Evolutionary conservation across 1,140 invertebrate species (phyloP), one percentile per base, ranked within the genome.

Genomic region (Rhyzopertha dominica): DNA sequence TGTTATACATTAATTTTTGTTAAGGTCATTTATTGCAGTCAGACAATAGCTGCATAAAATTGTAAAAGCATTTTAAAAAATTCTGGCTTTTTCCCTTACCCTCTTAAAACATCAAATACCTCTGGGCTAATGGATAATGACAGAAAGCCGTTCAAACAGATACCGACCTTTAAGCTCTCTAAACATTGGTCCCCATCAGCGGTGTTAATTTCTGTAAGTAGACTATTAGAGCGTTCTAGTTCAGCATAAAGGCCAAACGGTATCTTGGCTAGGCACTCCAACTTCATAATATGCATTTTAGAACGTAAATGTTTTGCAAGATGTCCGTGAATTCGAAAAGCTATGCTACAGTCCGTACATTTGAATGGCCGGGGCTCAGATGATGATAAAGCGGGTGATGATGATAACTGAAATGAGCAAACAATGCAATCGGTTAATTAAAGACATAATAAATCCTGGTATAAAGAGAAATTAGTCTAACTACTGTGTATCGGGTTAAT

Each of bases 241-340:
- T 95, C 91, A 17, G 91, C 91, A 63, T 92, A 96, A 19, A 91
- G 90, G n/a, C 93, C 93, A 62, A 93, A 93, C 0, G 94, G 93
- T 45, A 98, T 67, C 71, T 96, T 97, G 28, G 81, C 87, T 19
- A 94, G 68, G 67, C 88, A 92, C 67, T 97, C 94, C 26, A 98
- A 73, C 59, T 90, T 86, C 82, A 93, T 92, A 16, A 98, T 94
- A 63, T 99, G 95, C 79, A 91, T 89, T 75, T 97, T 97, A 20
- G 92, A 95, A 25, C 94, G 78, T 26, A 98, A 73, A 75, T 98
- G 95, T 71, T 97, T 97, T 0, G 93, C 90, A 53, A 98, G 72
- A 69, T 97, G 93, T 0, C 92, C 94, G 60, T 95, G 91, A 60
- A 96, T 96, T 49, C 94, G 79, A 66, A 98, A 98, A 1, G 91